Percentiles rank a stretch among this genome's conserved stretches.
phyloP scores from a whole-genome alignment of 2,113 vertebrate genomes.

The Hymenochirus boettgeri region DNA sequence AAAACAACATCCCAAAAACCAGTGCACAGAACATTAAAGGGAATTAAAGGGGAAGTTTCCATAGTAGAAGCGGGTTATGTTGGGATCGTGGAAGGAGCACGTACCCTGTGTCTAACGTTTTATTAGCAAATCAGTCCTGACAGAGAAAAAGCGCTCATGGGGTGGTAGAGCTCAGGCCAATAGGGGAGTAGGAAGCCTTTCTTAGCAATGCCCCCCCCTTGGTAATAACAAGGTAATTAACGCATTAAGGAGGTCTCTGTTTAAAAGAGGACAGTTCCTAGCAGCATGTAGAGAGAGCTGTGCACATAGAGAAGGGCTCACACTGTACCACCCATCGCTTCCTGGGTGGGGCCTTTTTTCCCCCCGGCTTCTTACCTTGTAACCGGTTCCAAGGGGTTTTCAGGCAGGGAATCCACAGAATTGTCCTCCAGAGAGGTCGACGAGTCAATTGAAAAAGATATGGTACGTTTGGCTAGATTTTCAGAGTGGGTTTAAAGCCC shows the following conservation, averaged over 20 bases:
- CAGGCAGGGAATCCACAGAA: not conserved
- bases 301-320: too few species aligned
- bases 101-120: too few species aligned
- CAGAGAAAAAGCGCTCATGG: not conserved
- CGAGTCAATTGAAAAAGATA: slow-evolving; percentile 28
- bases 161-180: slow-evolving; percentile 14
- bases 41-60: too few species aligned
- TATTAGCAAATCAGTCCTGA: not conserved
- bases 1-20: too few species aligned
- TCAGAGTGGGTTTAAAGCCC: too few species aligned
- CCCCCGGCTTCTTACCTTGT: slow-evolving; percentile 10
- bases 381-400: not conserved
- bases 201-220: not conserved
- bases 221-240: not conserved
- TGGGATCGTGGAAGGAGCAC: too few species aligned
- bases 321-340: not conserved
- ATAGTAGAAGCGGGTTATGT: too few species aligned
- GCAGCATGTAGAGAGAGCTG: too few species aligned
- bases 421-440: not conserved
- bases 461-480: slow-evolving; percentile 36
- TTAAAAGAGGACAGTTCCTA: not conserved
- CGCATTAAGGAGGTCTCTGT: not conserved
- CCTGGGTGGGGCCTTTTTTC: too few species aligned
- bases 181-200: not conserved
- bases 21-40: too few species aligned